phyloP scores from a whole-genome alignment of 2,888 invertebrate species.

The Electrophaes corylata region DNA sequence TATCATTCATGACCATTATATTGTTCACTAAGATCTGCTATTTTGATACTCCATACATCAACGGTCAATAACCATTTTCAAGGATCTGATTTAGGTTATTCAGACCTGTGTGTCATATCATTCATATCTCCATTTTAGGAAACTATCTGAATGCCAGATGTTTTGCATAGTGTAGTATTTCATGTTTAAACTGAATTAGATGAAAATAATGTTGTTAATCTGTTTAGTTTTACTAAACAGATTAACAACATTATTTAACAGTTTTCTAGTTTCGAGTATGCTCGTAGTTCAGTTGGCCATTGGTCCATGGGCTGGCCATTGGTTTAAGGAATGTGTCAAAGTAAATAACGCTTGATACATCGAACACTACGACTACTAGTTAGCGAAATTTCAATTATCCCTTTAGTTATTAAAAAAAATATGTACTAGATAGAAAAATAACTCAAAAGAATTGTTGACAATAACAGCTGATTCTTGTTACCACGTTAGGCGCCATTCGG shows the following conservation, averaged over 20 bases:
- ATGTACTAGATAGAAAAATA: neutral
- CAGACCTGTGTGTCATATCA: slow-evolving; percentile 42
- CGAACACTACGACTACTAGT: no score
- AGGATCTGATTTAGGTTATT: slow-evolving; percentile 36
- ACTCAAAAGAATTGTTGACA: slow-evolving; percentile 44
- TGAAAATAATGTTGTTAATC: slow-evolving; percentile 16
- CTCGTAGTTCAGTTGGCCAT: neutral
- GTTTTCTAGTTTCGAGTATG: slow-evolving; percentile 4
- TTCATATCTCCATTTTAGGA: slow-evolving; percentile 38
- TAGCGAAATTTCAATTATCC: neutral
- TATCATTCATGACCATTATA: slow-evolving; percentile 52
- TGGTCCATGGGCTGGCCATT: neutral
- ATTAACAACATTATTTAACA: no score
- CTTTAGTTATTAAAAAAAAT: neutral
- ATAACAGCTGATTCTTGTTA: slow-evolving; percentile 62
- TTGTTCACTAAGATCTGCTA: slow-evolving; percentile 33
- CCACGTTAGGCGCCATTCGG: slow-evolving; percentile 54
- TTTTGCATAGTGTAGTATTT: slow-evolving; percentile 39
- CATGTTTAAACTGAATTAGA: slow-evolving; percentile 25
- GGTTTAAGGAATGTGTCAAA: neutral
- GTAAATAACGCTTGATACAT: neutral
- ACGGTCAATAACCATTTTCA: slow-evolving; percentile 33
- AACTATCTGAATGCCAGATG: slow-evolving; percentile 38
- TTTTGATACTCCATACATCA: slow-evolving; percentile 24
- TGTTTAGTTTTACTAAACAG: no score